A percentile compares a stretch with the other conserved stretches of the same genome.
phyloP scores from a whole-genome alignment of 2,888 invertebrate genomes.

The Platycnemis pennipes region DNA sequence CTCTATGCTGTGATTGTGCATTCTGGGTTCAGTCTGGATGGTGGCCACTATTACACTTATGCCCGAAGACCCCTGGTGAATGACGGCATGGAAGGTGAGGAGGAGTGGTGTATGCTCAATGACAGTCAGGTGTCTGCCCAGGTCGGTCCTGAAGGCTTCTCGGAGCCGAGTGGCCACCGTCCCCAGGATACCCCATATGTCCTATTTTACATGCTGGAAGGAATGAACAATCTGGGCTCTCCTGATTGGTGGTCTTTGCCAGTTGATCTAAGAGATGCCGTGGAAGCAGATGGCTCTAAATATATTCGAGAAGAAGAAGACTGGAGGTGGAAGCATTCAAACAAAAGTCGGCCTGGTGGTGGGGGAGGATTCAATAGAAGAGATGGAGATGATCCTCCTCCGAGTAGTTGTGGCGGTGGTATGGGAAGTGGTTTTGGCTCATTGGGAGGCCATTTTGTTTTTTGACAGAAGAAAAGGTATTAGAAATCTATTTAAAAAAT shows the following conservation, averaged over 20 bases:
- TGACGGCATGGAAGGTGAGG: conserved; percentile 79
- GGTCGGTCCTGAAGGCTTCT: conserved; percentile 48
- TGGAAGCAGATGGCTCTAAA: conserved; percentile 55
- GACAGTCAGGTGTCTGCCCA: conserved; percentile 84
- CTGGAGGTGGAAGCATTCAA: conserved; percentile 72
- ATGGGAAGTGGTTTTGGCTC: conserved; percentile 70
- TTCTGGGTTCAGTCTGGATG: conserved; percentile 90
- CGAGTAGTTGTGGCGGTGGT: conserved; percentile 80
- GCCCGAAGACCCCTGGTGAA: conserved; percentile 79
- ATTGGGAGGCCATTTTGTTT: conserved; percentile 62
- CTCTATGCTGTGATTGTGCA: conserved; percentile 93
- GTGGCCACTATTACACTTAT: conserved; percentile 93
- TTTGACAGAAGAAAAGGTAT: conserved; percentile 62
- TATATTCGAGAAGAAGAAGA: conserved; percentile 74
- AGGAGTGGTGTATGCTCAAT: conserved; percentile 90
- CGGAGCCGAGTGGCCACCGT: conserved; percentile 83
- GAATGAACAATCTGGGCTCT: conserved; percentile 38
- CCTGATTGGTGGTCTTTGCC: conserved; percentile 55
- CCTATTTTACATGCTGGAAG: conserved; percentile 83
- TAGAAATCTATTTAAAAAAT: conserved; percentile 36
- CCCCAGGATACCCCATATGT: conserved; percentile 92
- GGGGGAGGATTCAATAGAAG: conserved; percentile 45
- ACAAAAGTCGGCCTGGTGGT: conserved; percentile 44
- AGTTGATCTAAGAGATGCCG: conserved; percentile 43
- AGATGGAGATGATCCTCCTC: conserved; percentile 81